Evolutionary conservation across 2,888 invertebrate genomes (phyloP).

Genomic region (Ischnus inquisitorius): DNA sequence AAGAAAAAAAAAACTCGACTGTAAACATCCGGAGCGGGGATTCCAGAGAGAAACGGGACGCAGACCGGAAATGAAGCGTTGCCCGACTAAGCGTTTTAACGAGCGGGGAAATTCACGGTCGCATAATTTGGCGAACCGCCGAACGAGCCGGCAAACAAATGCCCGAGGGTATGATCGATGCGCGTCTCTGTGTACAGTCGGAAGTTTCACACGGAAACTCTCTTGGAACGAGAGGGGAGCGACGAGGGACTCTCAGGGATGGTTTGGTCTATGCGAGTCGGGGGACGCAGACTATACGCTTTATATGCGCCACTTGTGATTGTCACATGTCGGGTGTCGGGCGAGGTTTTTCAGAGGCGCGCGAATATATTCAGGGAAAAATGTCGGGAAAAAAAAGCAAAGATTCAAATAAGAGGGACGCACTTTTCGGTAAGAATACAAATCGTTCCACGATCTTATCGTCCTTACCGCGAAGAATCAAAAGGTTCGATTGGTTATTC

Average conservation of each 20-base stretch:
- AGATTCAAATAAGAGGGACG: not conserved
- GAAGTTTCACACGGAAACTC: not conserved
- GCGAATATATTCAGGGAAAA: not conserved
- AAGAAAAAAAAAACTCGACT: slow-evolving; percentile 35
- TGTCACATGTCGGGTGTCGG: slow-evolving; percentile 38
- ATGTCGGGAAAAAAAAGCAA: not conserved
- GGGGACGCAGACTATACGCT: slow-evolving; percentile 8
- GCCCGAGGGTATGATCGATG: slow-evolving; percentile 51
- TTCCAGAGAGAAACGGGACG: slow-evolving; percentile 38
- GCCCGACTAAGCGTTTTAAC: slow-evolving; percentile 31
- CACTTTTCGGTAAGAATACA: not conserved
- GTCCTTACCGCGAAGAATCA: not conserved
- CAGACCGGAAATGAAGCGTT: slow-evolving; percentile 54
- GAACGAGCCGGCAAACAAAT: slow-evolving; percentile 61
- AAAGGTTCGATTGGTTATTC: not conserved
- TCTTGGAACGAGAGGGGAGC: not conserved
- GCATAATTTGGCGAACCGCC: slow-evolving; percentile 64
- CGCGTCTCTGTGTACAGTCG: slow-evolving; percentile 9
- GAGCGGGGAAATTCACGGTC: slow-evolving; percentile 55
- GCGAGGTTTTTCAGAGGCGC: slow-evolving; percentile 4
- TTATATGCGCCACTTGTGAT: slow-evolving; percentile 40
- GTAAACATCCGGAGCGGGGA: slow-evolving; percentile 28
- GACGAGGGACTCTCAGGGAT: not conserved
- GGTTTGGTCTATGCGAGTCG: not conserved
- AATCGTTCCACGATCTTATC: not conserved